A percentile compares a stretch with the other conserved stretches of the same genome.
Conservation (phyloP, 2,113 vertebrate genomes). For the Phalacrocorax brasilianus region DNA sequence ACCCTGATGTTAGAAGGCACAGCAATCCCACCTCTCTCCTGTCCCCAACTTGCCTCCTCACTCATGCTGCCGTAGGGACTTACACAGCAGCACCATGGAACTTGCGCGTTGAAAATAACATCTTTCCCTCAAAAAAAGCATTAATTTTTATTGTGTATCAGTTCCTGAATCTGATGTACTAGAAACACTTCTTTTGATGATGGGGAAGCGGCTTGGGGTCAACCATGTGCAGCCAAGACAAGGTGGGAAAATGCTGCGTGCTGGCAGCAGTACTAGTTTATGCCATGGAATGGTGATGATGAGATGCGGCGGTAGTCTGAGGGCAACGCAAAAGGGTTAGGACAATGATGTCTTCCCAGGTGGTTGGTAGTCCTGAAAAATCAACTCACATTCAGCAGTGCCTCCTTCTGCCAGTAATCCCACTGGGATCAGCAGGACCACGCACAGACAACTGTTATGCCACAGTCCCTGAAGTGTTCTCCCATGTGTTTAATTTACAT, state of each 20-base stretch:
- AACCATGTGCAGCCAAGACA: accelerated
- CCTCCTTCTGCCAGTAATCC: background rate
- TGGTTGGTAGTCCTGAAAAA: background rate
- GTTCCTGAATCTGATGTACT: background rate
- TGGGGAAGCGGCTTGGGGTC: background rate
- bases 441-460: accelerated
- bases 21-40: background rate
- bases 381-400: background rate
- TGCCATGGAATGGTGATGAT: background rate
- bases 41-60: background rate
- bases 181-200: background rate
- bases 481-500: accelerated
- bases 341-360: background rate
- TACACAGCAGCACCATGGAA: background rate
- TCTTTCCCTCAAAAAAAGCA: accelerated
- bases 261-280: background rate
- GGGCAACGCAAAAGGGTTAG: background rate
- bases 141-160: background rate
- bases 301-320: background rate
- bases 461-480: background rate
- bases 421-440: accelerated
- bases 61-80: accelerated
- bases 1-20: background rate
- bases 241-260: background rate
- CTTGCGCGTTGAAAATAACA: background rate